Base-by-base conservation (phyloP, 2,888 invertebrate genomes). In the Xanthorhoe spadicearia region DNA sequence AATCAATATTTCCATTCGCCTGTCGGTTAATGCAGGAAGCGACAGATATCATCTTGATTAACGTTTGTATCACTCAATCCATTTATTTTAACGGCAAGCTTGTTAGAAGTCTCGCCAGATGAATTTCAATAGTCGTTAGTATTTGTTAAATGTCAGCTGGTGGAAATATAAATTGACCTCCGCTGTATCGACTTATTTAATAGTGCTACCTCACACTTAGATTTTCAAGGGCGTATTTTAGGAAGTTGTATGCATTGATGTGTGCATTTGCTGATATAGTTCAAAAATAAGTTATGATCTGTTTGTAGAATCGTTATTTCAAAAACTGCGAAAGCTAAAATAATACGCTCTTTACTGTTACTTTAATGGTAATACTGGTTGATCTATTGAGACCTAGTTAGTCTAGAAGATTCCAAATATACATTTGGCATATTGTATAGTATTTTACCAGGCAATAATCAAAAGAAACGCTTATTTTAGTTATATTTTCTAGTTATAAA, bases 91-190 rank as follows among this genome's bases (percentile, higher is more conserved):
- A 68, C 66, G 64, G 61, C 59, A 62, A 71, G 72, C 73, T 77
- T 79, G 77, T 75, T 75, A 71, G 74, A 74, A 78, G 74, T 75
- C 71, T 77, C 74, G 68, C 71, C 75, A 75, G 75, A 81, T 76
- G 78, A 81, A 81, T 79, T 81, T 80, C 79, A 83, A 84, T 86
- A 80, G 79, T 75, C 76, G 76, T 81, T 77, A 76, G 76, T 81
- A 78, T 72, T 64, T 50, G 50, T 62, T 58, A 58, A 49, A 50
- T 59, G 53, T 32, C 8, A 32, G 32, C 17, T 48, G 54, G 38
- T 56, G 50, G 51, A 51, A 57, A 18, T 32, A 46, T 28, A 48
- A 57, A 46, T 23, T 18, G 48, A 10, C 18, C n/a, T n/a, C n/a
- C 0, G 48, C 1, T 15, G 13, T 48, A 15, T 2, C 1, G 15